Base-by-base conservation (phyloP, 2,113 vertebrate genomes). In the Elgaria multicarinata region DNA sequence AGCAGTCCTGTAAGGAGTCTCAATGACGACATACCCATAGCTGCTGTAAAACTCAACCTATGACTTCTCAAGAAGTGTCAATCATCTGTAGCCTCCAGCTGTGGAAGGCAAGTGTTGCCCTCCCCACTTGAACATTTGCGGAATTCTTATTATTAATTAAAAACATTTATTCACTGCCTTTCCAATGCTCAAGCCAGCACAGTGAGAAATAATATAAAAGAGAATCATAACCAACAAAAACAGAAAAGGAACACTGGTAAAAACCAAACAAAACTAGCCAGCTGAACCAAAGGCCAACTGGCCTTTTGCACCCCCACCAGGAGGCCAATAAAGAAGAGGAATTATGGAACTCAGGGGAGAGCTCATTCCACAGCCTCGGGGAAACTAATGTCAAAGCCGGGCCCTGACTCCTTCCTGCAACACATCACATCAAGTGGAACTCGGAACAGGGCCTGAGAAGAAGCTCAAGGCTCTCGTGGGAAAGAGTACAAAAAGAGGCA, bases 61-160 rank as follows among this genome's bases (percentile, higher is more conserved):
- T 81, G 55, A 55, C 53, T 39, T 81, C 31, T 81, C n/a, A 39
- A 24, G 33, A 53, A 10, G 33, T 62, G 55, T 58, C 79, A 81
- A 62, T 82, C 79, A 66, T 83, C 85, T 83, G 90, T 71, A 86
- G 33, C 77, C 26, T 53, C 44, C 46, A 53, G 46, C 28, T 50
- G 16, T 53, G 46, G 76, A 36, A 78, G 46, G 26, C 46, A 79
- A 53, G 12, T 79, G 46, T 79, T 64, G 20, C 58, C 16, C 36
- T 55, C 44, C 1, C 55, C 33, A 28, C 20, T 26, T 64, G n/a
- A 64, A 64, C 66, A 18, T 66, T 42, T 83, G 24, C 7, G 4
- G 22, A 42, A 53, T 78, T n/a, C 33, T 36, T 16, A 33, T 50
- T 33, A 33, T 78, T 78, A 33, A 50, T 78, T 33, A 78, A 31